phyloP scores from a whole-genome alignment of 2,113 vertebrate species.

The Oxygymnocypris stewartii region DNA sequence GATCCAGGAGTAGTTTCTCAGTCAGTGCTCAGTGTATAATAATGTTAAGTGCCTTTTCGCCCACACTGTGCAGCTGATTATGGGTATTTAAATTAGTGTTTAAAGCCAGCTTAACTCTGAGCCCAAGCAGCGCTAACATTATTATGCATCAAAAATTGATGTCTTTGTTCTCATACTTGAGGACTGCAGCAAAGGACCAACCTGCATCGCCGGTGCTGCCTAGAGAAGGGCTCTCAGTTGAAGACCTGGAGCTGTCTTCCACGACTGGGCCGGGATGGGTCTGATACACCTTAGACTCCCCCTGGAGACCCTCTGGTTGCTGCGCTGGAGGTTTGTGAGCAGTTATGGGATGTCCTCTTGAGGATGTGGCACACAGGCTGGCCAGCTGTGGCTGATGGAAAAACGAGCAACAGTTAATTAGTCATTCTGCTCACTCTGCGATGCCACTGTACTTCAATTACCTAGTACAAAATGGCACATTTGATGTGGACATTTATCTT shows the following conservation, averaged over 20 bases:
- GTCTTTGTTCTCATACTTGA: not conserved
- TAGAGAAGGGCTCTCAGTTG: constrained; percentile 76
- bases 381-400: constrained; percentile 71
- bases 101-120: not conserved
- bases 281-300: constrained; percentile 50
- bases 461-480: not conserved
- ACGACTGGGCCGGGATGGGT: not conserved
- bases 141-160: not conserved
- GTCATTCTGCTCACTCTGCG: not conserved
- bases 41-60: not conserved
- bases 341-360: constrained; percentile 62
- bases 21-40: not conserved
- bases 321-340: constrained; percentile 64
- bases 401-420: not conserved
- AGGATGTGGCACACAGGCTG: constrained; percentile 70
- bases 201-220: constrained; percentile 81
- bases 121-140: not conserved
- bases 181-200: constrained; percentile 57
- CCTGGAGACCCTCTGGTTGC: constrained; percentile 70
- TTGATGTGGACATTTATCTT: not conserved
- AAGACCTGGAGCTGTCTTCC: constrained; percentile 71
- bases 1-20: not conserved
- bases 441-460: not conserved
- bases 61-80: constrained; percentile 7
- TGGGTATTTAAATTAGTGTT: not conserved